Conservation (phyloP, 2,797 vertebrate species). For the Phoeniculus purpureus region DNA sequence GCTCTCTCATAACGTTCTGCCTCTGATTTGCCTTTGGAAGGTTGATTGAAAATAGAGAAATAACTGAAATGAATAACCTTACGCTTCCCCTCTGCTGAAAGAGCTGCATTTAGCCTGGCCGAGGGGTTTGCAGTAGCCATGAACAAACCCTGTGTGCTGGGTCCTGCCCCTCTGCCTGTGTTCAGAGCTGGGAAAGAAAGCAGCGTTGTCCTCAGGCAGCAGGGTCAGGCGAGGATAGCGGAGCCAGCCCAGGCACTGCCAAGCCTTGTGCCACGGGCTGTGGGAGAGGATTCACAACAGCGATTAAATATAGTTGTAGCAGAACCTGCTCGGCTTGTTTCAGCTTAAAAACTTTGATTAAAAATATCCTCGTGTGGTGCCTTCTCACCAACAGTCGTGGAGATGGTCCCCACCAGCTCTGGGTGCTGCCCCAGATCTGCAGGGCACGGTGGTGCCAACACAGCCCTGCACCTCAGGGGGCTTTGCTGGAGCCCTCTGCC, state of each 20-base stretch:
- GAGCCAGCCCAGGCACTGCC: background rate
- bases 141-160: background rate
- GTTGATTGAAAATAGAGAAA: background rate
- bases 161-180: background rate
- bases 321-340: constrained; percentile 46
- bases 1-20: background rate
- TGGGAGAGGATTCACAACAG: background rate
- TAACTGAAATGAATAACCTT: background rate
- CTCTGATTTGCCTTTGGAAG: background rate
- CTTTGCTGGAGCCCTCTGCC: background rate
- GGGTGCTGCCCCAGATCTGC: background rate
- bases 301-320: constrained; percentile 20
- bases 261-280: background rate
- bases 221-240: background rate
- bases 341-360: background rate
- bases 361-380: background rate
- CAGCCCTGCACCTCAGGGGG: fast-evolving
- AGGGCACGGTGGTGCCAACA: fast-evolving
- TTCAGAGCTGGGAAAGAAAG: background rate
- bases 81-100: background rate
- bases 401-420: fast-evolving
- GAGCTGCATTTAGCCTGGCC: fast-evolving
- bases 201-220: background rate
- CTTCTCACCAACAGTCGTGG: fast-evolving
- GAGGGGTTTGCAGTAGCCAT: background rate